Percentiles rank a stretch among this genome's conserved stretches.
phyloP scores from a whole-genome alignment of 1,140 invertebrate genomes.

The Lordiphosa collinella region DNA sequence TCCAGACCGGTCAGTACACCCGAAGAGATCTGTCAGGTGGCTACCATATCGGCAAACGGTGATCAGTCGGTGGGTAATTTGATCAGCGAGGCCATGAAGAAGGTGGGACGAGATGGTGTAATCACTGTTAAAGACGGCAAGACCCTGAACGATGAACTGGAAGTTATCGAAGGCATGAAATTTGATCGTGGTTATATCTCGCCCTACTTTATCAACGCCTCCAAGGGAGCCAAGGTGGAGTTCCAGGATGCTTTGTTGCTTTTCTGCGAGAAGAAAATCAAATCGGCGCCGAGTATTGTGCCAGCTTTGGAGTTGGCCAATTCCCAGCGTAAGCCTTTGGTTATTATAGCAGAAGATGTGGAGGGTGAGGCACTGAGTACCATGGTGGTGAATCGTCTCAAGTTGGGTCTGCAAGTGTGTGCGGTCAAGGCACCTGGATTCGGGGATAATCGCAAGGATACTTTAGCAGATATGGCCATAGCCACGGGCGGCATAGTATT shows the following conservation, averaged over 20 bases:
- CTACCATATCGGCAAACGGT: conserved; percentile 99
- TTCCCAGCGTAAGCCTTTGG: conserved; percentile 93
- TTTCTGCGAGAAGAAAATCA: conserved; percentile 99
- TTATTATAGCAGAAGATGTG: conserved; percentile 99
- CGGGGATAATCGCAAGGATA: conserved; percentile 98
- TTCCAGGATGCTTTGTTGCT: conserved; percentile 97
- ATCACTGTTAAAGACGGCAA: conserved; percentile 99
- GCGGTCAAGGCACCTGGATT: conserved; percentile 99
- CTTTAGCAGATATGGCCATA: conserved; percentile 97
- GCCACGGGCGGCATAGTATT: conserved; percentile 98
- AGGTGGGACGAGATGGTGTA: conserved; percentile 97
- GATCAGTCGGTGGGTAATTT: conserved; percentile 94
- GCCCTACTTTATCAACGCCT: conserved; percentile 99
- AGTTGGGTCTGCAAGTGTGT: conserved; percentile 97
- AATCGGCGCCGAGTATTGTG: conserved; percentile 96
- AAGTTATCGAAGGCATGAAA: conserved; percentile 99
- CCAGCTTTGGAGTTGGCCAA: conserved; percentile 98
- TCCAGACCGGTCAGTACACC: conserved; percentile 97
- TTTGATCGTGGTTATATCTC: conserved; percentile 99
- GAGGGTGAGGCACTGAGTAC: conserved; percentile 99
- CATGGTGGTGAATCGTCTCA: conserved; percentile 97
- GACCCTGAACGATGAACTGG: conserved; percentile 96
- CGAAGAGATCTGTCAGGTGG: conserved; percentile 99
- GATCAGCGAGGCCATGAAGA: conserved; percentile 99
- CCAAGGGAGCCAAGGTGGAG: conserved; percentile 98